Conservation (phyloP, 2,888 invertebrate genomes). For the Tromatobia lineatoria region DNA sequence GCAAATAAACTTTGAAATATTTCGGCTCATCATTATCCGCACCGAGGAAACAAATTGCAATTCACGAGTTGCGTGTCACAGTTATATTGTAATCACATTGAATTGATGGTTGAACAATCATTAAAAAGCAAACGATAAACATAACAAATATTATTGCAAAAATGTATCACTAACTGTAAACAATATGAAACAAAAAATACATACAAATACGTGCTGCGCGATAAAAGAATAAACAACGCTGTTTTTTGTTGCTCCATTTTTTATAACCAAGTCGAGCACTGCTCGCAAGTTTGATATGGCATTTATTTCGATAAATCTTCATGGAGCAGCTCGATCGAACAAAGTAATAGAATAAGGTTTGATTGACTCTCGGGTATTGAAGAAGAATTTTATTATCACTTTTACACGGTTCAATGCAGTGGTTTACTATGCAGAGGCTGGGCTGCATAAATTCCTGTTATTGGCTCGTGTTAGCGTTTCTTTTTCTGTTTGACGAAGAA, state of each 20-base stretch:
- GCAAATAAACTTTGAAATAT: not conserved
- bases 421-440: not conserved
- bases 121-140: not conserved
- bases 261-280: not conserved
- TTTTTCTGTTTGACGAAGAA: not conserved
- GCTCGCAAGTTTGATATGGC: not conserved
- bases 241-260: not conserved
- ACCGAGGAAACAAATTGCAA: not conserved
- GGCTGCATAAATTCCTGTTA: not conserved
- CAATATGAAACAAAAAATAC: no score
- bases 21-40: not conserved
- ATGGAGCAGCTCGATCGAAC: not conserved
- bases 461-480: not conserved
- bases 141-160: no score
- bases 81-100: constrained; percentile 6
- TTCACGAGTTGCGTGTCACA: not conserved
- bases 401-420: not conserved
- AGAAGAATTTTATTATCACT: not conserved
- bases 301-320: not conserved
- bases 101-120: not conserved
- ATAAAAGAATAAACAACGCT: no score
- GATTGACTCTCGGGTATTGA: not conserved
- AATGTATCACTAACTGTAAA: no score
- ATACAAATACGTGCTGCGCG: no score
- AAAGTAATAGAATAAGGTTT: not conserved